Evolutionary conservation across 2,888 invertebrate species (phyloP), one percentile per base, ranked within the genome.

Genomic region (Acleris laterana): DNA sequence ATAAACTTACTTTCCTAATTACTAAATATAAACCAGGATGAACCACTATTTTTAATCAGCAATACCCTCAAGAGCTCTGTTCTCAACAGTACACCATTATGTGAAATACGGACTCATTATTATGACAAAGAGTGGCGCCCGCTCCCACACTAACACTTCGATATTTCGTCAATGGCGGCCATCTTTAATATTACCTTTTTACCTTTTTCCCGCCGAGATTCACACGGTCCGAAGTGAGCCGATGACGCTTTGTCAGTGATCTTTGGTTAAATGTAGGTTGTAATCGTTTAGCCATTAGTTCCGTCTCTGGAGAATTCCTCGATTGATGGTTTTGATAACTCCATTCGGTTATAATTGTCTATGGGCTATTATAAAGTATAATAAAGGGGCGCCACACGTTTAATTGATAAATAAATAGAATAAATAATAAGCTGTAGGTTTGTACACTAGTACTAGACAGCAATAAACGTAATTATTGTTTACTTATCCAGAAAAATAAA

Each of bases 191-290:
- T 73, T 75, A 69, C 64, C 74, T 76, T 76, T 78, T 76, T 13
- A 38, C 13, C 38, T 38, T 75, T 71, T 69, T 73, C 70, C 63
- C 70, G 70, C 63, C 62, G 69, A 79, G 82, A 82, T 89, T 89
- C 89, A 89, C 89, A 89, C 89, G 89, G 77, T 85, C 63, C 74
- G 64, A 75, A 85, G 81, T 83, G 84, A 82, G 76, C 77, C 79
- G 32, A 32, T 83, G 83, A 81, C 80, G 78, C 74, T 75, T 76
- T 79, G 77, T 78, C 72, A 73, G 73, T 73, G 71, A 68, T 71
- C 78, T 78, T 78, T 72, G 74, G 76, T 76, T 74, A 81, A 79
- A 79, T 72, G 70, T 70, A 68, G 58, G 59, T 65, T 71, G 71
- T 77, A 78, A 80, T 82, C 74, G 74, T 70, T 71, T 76, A 71